Evolutionary conservation across 2,113 vertebrate species (phyloP).

Genomic region (Caretta caretta): DNA sequence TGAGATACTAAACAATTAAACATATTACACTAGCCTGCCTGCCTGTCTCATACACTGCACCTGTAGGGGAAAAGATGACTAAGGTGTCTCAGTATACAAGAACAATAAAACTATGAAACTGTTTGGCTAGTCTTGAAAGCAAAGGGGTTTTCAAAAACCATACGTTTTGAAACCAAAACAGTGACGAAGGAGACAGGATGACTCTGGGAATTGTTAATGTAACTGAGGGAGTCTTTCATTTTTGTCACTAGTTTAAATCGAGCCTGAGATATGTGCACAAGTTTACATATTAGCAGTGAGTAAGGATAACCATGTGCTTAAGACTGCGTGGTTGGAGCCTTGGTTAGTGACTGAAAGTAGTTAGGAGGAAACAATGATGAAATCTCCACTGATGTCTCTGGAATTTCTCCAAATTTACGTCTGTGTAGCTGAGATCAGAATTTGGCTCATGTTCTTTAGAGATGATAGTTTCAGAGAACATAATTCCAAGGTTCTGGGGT

Average conservation of each 20-base stretch:
- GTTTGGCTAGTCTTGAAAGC: not conserved
- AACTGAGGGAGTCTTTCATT: not conserved
- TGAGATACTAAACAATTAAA: not conserved
- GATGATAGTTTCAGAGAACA: accelerated
- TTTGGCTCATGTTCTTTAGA: not conserved
- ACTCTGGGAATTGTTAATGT: not conserved
- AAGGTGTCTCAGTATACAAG: not conserved
- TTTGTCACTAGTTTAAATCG: not conserved
- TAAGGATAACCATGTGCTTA: not conserved
- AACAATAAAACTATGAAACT: not conserved
- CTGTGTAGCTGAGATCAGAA: not conserved
- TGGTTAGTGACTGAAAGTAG: not conserved
- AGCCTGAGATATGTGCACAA: not conserved
- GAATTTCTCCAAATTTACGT: not conserved
- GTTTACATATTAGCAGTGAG: not conserved
- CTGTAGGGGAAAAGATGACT: not conserved
- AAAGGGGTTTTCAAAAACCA: not conserved
- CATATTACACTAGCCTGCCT: not conserved
- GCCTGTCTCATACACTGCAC: not conserved
- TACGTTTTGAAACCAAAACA: not conserved
- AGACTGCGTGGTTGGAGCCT: not conserved
- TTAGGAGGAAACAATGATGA: not conserved
- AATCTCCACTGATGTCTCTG: not conserved
- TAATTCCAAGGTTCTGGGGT: not conserved
- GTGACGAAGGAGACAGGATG: not conserved